phyloP scores from a whole-genome alignment of 2,797 vertebrate species.

The Parambassis ranga region DNA sequence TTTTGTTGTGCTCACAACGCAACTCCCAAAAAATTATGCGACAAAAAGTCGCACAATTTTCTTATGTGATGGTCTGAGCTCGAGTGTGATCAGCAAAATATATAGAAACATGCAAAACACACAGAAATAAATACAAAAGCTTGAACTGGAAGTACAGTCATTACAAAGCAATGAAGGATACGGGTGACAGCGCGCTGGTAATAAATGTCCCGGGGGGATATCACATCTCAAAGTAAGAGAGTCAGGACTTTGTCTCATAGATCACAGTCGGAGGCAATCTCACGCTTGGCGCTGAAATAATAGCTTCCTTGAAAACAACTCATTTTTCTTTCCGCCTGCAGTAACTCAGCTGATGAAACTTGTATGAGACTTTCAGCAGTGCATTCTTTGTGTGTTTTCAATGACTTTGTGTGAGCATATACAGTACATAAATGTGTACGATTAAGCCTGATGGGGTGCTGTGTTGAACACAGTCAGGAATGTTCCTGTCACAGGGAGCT shows the following conservation, averaged over 20 bases:
- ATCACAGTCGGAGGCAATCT: slow-evolving; percentile 65
- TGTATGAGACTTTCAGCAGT: background rate
- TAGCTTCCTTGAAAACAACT: slow-evolving; percentile 51
- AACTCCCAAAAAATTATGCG: no score
- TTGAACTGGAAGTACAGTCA: background rate
- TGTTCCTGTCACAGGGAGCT: slow-evolving; percentile 6
- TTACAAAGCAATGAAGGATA: slow-evolving; percentile 29
- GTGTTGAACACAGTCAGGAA: slow-evolving; percentile 35
- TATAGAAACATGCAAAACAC: background rate
- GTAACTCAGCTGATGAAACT: slow-evolving; percentile 2
- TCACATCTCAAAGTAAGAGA: slow-evolving; percentile 55
- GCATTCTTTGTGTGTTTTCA: background rate
- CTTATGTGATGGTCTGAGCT: background rate
- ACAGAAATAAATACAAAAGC: background rate
- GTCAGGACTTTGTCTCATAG: slow-evolving; percentile 53
- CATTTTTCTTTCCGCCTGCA: slow-evolving; percentile 50
- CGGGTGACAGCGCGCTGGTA: slow-evolving; percentile 32
- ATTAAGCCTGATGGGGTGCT: slow-evolving; percentile 8
- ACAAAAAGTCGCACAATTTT: background rate
- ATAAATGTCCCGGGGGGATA: slow-evolving; percentile 53
- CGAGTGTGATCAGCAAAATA: background rate
- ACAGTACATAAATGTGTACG: no score
- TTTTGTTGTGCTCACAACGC: no score
- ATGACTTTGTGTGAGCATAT: background rate
- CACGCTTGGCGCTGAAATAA: slow-evolving; percentile 54